Conservation (phyloP, 53 echinoderm and acorn worm genomes). For the Temnopleurus reevesii region DNA sequence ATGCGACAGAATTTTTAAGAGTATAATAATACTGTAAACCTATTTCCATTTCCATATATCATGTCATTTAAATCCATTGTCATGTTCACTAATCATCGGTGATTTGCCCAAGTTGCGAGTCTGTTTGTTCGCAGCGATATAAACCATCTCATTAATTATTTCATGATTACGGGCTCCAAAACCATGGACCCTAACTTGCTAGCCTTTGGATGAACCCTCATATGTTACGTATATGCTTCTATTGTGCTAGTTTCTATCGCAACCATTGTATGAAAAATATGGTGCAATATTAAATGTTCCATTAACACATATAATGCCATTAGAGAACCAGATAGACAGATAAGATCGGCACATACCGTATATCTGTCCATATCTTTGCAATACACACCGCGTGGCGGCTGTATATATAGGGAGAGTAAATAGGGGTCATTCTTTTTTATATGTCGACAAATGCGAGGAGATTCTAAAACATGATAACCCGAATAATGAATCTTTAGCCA, state of each 20-base stretch:
- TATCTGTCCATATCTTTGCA: not conserved
- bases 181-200: not conserved
- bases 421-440: not conserved
- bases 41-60: not conserved
- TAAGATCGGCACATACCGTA: not conserved
- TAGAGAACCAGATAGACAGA: not conserved
- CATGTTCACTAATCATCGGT: not conserved
- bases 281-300: not conserved
- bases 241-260: conserved; percentile 31
- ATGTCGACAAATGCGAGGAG: not conserved
- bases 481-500: too few species aligned
- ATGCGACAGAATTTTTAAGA: too few species aligned
- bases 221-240: not conserved
- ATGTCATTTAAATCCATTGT: conserved; percentile 9
- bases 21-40: too few species aligned
- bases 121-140: not conserved
- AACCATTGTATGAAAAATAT: conserved; percentile 24
- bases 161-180: not conserved
- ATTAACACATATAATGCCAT: not conserved
- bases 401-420: too few species aligned
- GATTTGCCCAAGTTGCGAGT: not conserved
- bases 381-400: not conserved
- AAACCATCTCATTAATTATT: conserved; percentile 22
- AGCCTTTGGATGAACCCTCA: not conserved
- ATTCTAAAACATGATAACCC: not conserved